phyloP scores from a whole-genome alignment of 2,888 invertebrate genomes.

The Pinctada fucata region DNA sequence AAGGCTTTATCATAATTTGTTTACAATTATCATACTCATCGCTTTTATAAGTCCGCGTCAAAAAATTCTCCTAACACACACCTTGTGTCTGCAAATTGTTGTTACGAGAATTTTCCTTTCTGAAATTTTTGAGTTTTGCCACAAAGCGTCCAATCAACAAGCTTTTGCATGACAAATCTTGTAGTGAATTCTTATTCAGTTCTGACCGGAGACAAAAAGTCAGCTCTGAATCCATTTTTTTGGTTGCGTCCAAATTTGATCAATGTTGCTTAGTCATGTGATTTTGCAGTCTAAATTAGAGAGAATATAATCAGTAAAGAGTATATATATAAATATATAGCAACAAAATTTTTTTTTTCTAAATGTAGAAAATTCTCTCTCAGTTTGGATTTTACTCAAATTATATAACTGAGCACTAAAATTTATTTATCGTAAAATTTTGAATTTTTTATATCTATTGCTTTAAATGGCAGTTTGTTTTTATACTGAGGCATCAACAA shows the following conservation, averaged over 20 bases:
- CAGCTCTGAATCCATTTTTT: background rate
- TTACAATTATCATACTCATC: background rate
- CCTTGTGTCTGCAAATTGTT: slow-evolving; percentile 3
- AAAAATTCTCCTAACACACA: background rate
- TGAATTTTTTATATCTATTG: slow-evolving; percentile 9
- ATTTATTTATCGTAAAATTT: background rate
- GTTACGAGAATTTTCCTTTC: background rate
- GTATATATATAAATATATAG: slow-evolving; percentile 8
- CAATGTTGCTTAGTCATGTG: slow-evolving; percentile 61
- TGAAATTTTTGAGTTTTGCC: background rate
- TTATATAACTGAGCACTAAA: background rate
- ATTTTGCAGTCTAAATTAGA: slow-evolving; percentile 61
- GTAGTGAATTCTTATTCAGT: background rate
- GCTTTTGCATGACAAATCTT: background rate
- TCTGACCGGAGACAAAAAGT: background rate
- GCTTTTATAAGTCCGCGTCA: background rate
- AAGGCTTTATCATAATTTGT: slow-evolving; percentile 29
- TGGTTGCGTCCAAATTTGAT: background rate
- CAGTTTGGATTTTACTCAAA: slow-evolving; percentile 4
- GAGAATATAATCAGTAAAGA: slow-evolving; percentile 17
- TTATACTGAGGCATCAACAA: background rate
- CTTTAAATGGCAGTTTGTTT: slow-evolving; percentile 12
- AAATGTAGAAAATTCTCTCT: slow-evolving; percentile 17
- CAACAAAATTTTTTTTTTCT: slow-evolving; percentile 2
- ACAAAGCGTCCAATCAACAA: slow-evolving; percentile 3